Conservation (phyloP, 2,797 vertebrate genomes). For the Emydoidea blandingii region DNA sequence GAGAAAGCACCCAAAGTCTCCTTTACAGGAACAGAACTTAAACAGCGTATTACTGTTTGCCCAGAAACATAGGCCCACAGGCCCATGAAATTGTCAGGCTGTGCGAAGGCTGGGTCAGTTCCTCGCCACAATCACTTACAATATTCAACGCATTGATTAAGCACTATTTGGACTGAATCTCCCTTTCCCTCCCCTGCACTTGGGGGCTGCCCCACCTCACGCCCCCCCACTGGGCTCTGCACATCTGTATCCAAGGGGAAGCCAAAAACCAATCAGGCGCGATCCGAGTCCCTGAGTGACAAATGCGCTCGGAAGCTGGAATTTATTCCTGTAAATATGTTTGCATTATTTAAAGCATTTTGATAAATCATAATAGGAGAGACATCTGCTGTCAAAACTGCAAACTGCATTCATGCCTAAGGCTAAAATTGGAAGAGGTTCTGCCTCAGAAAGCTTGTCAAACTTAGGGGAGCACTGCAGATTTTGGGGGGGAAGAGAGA, state of each 20-base stretch:
- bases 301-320: constrained; percentile 47
- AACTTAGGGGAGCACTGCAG: constrained; percentile 28
- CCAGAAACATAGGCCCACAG: constrained; percentile 62
- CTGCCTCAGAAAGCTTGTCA: constrained; percentile 42
- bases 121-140: constrained; percentile 39
- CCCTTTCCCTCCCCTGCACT: not conserved
- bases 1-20: constrained; percentile 12
- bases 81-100: constrained; percentile 64
- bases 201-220: not conserved
- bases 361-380: constrained; percentile 89
- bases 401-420: constrained; percentile 83
- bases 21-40: constrained; percentile 38
- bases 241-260: not conserved
- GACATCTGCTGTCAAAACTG: constrained; percentile 89
- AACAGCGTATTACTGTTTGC: constrained; percentile 47
- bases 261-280: constrained; percentile 6
- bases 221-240: not conserved
- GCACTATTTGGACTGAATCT: not conserved
- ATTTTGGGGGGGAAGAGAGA: fast-evolving
- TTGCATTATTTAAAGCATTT: constrained; percentile 86
- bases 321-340: constrained; percentile 80
- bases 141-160: constrained; percentile 53
- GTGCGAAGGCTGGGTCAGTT: constrained; percentile 61
- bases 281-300: constrained; percentile 43
- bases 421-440: constrained; percentile 58